Evolutionary conservation across 2,113 vertebrate genomes (phyloP), one percentile per base, ranked within the genome.

Genomic region (Lamprologus lemairii): DNA sequence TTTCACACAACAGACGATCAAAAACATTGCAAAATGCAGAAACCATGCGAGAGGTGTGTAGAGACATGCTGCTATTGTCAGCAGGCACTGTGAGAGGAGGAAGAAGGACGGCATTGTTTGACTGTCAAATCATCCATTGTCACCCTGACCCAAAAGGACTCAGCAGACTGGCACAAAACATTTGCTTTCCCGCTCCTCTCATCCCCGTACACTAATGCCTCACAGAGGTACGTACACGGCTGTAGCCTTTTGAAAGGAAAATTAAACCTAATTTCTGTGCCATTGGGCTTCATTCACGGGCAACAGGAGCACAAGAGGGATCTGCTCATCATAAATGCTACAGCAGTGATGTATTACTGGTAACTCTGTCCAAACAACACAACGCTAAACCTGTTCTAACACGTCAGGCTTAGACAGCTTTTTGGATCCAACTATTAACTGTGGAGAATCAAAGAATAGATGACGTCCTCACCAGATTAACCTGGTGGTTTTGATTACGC

Each of bases 31-130:
- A 81, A 81, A 91, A 89, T 89, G 90, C 91, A 92, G 85, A 87
- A 68, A 91, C 54, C 85, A 86, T 86, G 91, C 90, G 19, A 51
- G 83, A 87, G 85, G 90, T 89, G 86, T 84, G 85, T 81, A 4
- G 14, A 92, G 90, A 91, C 95, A 88, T 91, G 94, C 90, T 14
- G 87, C 91, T 87, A 85, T 92, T 89, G 88, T 94, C 87, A 86
- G 71, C 88, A 82, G 65, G 92, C 87, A 85, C 55, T 10, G 87
- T 33, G 60, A 91, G 82, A 92, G 81, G 92, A 92, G 86, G 87
- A 83, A 92, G 82, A 92, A 92, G 87, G 87, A 79, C 23, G 3
- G 7, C 63, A 89, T 93, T 93, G 93, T 94, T 87, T 51, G 80
- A 58, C 75, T 87, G 85, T 93, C 87, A 94, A 75, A 82, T 83